Conservation (phyloP, 2,888 invertebrate species). For the Athripsodes cinereus region DNA sequence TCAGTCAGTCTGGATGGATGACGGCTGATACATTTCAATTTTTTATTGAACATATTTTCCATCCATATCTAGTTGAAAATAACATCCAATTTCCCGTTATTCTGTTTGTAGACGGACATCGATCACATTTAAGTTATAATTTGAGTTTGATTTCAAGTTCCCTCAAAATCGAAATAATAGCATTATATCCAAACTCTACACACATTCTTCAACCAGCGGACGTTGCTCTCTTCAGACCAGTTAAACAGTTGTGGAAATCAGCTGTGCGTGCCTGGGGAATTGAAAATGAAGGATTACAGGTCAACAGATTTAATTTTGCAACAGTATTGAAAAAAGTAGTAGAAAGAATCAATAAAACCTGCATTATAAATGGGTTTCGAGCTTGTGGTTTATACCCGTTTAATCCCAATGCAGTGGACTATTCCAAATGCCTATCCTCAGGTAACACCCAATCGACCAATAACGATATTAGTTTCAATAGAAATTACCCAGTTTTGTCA, state of each 20-base stretch:
- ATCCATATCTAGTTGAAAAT: not conserved
- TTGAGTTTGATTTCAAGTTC: not conserved
- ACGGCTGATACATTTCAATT: not conserved
- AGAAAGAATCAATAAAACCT: not conserved
- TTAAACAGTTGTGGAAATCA: not conserved
- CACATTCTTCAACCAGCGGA: too few relatives aligned
- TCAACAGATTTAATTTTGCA: not conserved
- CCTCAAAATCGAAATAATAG: too few relatives aligned
- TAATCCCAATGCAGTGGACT: not conserved
- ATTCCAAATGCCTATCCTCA: not conserved
- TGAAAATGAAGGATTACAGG: not conserved
- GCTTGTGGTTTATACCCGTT: not conserved
- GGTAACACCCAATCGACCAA: too few relatives aligned
- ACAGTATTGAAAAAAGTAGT: not conserved
- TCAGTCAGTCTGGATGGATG: not conserved
- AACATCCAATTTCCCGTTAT: not conserved
- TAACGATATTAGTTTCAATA: not conserved
- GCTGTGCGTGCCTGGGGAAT: not conserved
- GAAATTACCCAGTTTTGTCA: not conserved
- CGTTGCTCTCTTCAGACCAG: not conserved
- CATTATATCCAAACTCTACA: too few relatives aligned
- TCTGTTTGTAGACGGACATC: not conserved
- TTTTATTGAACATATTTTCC: not conserved
- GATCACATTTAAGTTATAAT: not conserved
- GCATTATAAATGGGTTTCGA: not conserved